Evolutionary conservation across 2,888 invertebrate species (phyloP).

Genomic region (Microctonus hyperodae): DNA sequence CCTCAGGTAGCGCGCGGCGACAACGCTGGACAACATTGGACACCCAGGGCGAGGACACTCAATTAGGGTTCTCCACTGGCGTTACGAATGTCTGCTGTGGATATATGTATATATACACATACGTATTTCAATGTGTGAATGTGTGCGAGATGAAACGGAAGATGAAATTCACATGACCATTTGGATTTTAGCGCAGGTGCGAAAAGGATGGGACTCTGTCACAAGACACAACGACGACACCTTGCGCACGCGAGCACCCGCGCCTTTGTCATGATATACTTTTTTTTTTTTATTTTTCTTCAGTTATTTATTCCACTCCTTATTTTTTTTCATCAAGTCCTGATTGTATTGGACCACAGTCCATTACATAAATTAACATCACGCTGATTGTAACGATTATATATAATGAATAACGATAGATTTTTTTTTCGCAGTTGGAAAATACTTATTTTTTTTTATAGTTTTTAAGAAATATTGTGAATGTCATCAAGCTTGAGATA

Average conservation of each 20-base stretch:
- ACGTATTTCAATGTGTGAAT: neutral
- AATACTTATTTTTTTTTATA: too few species aligned
- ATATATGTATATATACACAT: too few species aligned
- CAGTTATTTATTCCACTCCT: neutral
- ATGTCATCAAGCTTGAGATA: neutral
- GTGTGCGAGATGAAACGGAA: conserved; percentile 11
- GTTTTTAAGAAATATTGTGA: neutral
- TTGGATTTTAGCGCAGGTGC: neutral
- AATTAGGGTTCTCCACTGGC: conserved; percentile 52
- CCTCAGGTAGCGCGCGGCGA: conserved; percentile 59
- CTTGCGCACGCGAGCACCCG: conserved; percentile 26
- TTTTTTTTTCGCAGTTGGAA: too few species aligned
- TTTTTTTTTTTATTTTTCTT: neutral
- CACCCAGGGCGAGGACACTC: conserved; percentile 63
- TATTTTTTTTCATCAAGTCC: neutral
- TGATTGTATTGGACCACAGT: neutral
- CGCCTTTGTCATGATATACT: neutral
- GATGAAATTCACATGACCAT: conserved; percentile 10
- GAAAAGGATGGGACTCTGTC: conserved; percentile 14
- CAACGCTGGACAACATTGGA: conserved; percentile 61
- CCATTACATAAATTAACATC: neutral
- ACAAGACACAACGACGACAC: conserved; percentile 27
- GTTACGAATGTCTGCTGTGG: too few species aligned
- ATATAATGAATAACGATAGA: neutral
- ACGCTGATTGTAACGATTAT: neutral